phyloP scores from a whole-genome alignment of 2,797 vertebrate species.

The Acipenser oxyrinchus region DNA sequence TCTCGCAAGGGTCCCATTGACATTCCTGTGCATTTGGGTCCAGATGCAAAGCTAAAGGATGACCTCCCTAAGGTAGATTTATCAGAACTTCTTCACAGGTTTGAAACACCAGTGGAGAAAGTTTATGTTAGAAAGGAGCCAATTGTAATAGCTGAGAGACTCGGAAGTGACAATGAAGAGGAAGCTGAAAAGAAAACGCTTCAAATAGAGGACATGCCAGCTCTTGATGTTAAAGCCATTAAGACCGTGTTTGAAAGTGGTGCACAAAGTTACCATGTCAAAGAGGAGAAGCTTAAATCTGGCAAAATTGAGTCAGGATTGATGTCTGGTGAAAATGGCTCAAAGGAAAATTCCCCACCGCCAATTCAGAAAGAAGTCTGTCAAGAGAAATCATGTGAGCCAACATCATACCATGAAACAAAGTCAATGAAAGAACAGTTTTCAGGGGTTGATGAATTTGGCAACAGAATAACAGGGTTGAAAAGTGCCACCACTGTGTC shows the following conservation, averaged over 20 bases:
- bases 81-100: slow-evolving; percentile 50
- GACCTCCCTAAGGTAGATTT: slow-evolving; percentile 45
- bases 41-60: slow-evolving; percentile 51
- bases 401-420: slow-evolving; percentile 51
- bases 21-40: slow-evolving; percentile 48
- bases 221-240: slow-evolving; percentile 63
- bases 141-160: slow-evolving; percentile 53
- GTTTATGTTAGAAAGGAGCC: slow-evolving; percentile 61
- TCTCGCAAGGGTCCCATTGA: slow-evolving; percentile 50
- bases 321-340: slow-evolving; percentile 40
- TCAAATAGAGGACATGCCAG: slow-evolving; percentile 48
- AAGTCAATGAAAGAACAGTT: slow-evolving; percentile 58
- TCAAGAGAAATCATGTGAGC: slow-evolving; percentile 41
- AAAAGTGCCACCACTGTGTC: slow-evolving; percentile 46
- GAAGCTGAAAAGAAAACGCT: slow-evolving; percentile 41
- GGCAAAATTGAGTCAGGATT: slow-evolving; percentile 51
- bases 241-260: slow-evolving; percentile 67
- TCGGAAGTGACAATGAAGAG: slow-evolving; percentile 60
- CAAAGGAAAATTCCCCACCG: slow-evolving; percentile 44
- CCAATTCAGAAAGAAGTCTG: slow-evolving; percentile 35
- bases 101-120: slow-evolving; percentile 48
- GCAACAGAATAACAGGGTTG: slow-evolving; percentile 53
- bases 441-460: slow-evolving; percentile 59
- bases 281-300: slow-evolving; percentile 51
- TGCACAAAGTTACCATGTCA: slow-evolving; percentile 50